Evolutionary conservation across 2,888 invertebrate species (phyloP).

Genomic region (Venustoraphidia nigricollis): DNA sequence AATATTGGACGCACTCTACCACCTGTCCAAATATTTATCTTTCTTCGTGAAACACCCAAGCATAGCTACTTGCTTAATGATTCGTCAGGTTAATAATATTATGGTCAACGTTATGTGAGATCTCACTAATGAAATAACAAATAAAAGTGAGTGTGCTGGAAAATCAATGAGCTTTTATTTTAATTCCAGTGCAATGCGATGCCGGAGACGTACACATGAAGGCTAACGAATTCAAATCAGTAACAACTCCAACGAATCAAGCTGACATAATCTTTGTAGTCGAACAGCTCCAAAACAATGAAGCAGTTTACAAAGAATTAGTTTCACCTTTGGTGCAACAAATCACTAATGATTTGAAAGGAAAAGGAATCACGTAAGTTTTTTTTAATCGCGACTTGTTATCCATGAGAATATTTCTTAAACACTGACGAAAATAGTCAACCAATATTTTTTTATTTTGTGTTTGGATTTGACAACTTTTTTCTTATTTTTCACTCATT

Average conservation of each 20-base stretch:
- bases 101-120: too few species aligned
- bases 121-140: background rate
- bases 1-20: too few species aligned
- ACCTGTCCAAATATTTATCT: too few species aligned
- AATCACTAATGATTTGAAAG: constrained; percentile 40
- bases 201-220: constrained; percentile 28
- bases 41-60: too few species aligned
- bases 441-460: background rate
- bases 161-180: constrained; percentile 1
- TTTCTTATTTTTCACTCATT: constrained; percentile 19
- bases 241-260: constrained; percentile 52
- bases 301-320: constrained; percentile 44
- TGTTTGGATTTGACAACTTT: constrained; percentile 10
- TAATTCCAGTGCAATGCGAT: constrained; percentile 27
- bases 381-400: constrained; percentile 30
- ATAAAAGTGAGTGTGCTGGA: background rate
- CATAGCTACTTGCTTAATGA: too few species aligned
- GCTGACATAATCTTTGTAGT: constrained; percentile 71
- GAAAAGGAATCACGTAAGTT: constrained; percentile 44
- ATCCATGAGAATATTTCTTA: constrained; percentile 29
- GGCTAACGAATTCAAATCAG: constrained; percentile 45
- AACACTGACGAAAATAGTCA: background rate
- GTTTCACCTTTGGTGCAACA: constrained; percentile 42
- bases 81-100: too few species aligned
- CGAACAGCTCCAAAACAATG: constrained; percentile 47